Evolutionary conservation across 92 coral and sea anemone genomes (phyloP).

Genomic region (Zoanthus sansibaricus): DNA sequence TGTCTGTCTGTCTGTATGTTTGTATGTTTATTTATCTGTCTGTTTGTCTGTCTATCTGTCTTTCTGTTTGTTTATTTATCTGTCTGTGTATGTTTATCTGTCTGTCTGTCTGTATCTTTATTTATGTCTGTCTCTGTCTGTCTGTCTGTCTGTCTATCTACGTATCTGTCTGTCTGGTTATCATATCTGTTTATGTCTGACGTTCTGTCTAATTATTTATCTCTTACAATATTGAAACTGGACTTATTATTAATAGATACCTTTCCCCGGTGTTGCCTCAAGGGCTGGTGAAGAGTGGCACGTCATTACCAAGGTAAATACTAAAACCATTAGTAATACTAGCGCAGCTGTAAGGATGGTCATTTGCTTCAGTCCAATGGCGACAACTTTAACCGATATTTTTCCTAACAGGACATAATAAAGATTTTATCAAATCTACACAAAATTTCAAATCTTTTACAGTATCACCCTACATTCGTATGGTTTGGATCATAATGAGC

Average conservation of each 20-base stretch:
- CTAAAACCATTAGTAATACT: neutral
- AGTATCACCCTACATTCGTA: neutral
- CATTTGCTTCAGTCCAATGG: neutral
- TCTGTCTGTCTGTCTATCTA: too few relatives aligned
- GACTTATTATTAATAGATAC: neutral
- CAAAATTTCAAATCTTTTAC: neutral
- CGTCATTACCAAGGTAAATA: neutral
- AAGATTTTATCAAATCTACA: neutral
- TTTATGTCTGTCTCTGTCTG: too few relatives aligned
- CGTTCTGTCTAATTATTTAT: too few relatives aligned
- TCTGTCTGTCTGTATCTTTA: too few relatives aligned
- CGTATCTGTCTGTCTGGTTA: too few relatives aligned
- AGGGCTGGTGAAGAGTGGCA: neutral
- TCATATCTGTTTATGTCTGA: too few relatives aligned
- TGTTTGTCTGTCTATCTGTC: too few relatives aligned
- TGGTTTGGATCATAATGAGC: neutral
- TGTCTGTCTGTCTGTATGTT: too few relatives aligned
- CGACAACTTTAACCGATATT: neutral
- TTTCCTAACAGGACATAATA: neutral
- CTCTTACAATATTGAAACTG: too few relatives aligned
- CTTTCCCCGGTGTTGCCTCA: neutral
- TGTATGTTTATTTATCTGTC: too few relatives aligned
- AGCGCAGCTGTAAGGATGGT: neutral
- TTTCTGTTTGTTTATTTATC: too few relatives aligned
- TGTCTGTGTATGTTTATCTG: too few relatives aligned